Evolutionary conservation across 2,888 invertebrate genomes (phyloP).

Genomic region (Ecliptopera silaceata): DNA sequence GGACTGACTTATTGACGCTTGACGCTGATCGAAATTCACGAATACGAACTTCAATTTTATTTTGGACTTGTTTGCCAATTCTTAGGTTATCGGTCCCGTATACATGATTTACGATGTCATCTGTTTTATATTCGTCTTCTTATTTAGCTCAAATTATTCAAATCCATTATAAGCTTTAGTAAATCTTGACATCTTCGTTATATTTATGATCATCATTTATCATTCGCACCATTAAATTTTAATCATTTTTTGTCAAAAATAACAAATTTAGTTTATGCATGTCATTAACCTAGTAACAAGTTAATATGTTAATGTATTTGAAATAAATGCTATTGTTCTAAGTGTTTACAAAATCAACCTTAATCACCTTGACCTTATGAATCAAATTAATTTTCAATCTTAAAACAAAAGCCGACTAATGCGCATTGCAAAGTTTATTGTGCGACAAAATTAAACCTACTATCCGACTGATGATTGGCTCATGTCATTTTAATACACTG

Average conservation of each 20-base stretch:
- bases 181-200: constrained; percentile 6
- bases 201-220: neutral
- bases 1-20: constrained; percentile 65
- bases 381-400: constrained; percentile 3
- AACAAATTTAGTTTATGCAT: constrained; percentile 5
- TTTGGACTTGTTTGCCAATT: constrained; percentile 69
- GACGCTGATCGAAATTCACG: constrained; percentile 67
- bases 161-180: neutral
- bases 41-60: constrained; percentile 63
- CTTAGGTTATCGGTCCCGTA: constrained; percentile 71
- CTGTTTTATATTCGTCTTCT: constrained; percentile 39
- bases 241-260: constrained; percentile 2
- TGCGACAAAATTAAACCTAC: too few species aligned
- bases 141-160: constrained; percentile 23
- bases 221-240: constrained; percentile 14
- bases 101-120: constrained; percentile 62
- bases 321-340: constrained; percentile 38
- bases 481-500: too few species aligned
- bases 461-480: too few species aligned
- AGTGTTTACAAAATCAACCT: constrained; percentile 48
- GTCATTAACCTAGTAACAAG: constrained; percentile 54
- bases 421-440: neutral
- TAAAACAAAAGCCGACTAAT: neutral
- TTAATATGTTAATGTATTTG: constrained; percentile 36
- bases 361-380: constrained; percentile 43